phyloP scores from a whole-genome alignment of 2,888 invertebrate genomes.

The Seira ritae region DNA sequence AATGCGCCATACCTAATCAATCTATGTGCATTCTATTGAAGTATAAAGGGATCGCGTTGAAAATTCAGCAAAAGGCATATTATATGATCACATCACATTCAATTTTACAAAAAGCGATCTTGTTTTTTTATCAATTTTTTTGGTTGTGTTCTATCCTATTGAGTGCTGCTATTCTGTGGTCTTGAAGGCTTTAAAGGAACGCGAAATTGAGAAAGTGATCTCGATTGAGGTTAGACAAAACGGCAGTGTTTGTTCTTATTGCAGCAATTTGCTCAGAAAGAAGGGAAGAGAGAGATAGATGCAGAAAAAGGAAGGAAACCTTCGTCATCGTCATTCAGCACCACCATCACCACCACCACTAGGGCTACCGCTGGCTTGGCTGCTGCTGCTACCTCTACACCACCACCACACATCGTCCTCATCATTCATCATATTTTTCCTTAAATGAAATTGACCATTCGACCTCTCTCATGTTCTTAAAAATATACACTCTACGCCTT shows the following conservation, averaged over 20 bases:
- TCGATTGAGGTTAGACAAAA: constrained; percentile 34
- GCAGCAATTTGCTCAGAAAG: too few species aligned
- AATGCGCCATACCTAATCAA: not conserved
- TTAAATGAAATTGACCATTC: not conserved
- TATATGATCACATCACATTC: too few species aligned
- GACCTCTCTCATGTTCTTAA: not conserved
- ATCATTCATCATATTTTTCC: not conserved
- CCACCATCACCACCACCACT: too few species aligned
- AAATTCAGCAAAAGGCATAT: too few species aligned
- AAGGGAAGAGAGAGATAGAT: constrained; percentile 47
- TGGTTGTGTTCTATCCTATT: too few species aligned
- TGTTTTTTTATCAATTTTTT: not conserved
- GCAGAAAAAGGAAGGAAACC: constrained; percentile 49
- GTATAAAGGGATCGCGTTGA: too few species aligned
- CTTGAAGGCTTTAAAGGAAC: not conserved
- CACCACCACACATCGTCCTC: constrained; percentile 18
- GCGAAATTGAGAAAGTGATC: constrained; percentile 62
- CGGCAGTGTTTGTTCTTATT: not conserved
- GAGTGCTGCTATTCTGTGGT: too few species aligned
- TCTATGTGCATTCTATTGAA: not conserved
- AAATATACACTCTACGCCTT: not conserved
- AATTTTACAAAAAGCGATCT: not conserved
- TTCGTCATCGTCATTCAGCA: constrained; percentile 19
- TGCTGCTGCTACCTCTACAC: too few species aligned
- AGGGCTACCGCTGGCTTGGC: too few species aligned